Evolutionary conservation across 2,888 invertebrate species (phyloP), one percentile per base, ranked within the genome.

Genomic region (Lypha dubia): DNA sequence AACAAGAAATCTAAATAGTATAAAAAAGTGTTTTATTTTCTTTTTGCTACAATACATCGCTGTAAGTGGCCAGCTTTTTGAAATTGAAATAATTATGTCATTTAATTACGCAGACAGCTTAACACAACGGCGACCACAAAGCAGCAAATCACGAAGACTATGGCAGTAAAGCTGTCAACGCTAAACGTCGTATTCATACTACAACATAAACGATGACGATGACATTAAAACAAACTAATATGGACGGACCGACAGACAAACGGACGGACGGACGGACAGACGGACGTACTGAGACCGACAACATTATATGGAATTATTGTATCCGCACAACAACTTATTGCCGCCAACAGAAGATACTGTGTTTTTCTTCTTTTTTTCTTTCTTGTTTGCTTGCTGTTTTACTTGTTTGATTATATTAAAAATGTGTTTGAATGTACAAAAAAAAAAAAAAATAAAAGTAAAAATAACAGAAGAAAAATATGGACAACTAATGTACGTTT

Each of bases 51-150:
- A 32, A 5, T 28, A 28, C 28, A 28, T 65, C n/a, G 63, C 49
- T 76, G 32, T 49, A 83, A 68, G 86, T 68, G 82, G 60, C 62
- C 83, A 82, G 58, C 58, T 86, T 85, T 86, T 67, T 77, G 51
- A 82, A 91, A 90, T 91, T 89, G 91, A 89, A 90, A 91, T 90
- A 90, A 90, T 90, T 90, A 91, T 91, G 91, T 90, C 91, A 91
- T 90, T 90, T 90, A 90, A 90, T 91, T 91, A 90, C 88, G 90
- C 90, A 88, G 89, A 89, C 91, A 91, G 90, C 87, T 84, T 83
- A 86, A 83, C 76, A 84, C 58, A 83, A 67, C 65, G 70, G 35
- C 53, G 62, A 44, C 70, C 79, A 79, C 51, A 79, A 65, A 75
- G 56, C 79, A 74, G 35, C 67, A 73, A 80, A 65, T 73, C 68